Conservation (phyloP, 1,140 invertebrate species). For the Geopemphigus sp. region DNA sequence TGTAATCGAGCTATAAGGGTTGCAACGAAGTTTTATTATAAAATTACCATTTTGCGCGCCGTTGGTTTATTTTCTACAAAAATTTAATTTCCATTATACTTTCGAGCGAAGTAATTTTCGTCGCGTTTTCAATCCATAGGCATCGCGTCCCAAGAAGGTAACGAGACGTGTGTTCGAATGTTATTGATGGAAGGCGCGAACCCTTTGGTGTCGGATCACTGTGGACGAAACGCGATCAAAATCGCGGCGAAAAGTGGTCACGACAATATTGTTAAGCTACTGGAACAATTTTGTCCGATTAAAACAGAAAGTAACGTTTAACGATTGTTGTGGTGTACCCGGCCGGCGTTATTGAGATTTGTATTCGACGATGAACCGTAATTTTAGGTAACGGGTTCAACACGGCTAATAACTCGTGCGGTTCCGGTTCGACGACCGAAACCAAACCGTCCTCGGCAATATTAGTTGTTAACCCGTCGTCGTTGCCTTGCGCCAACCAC, state of each 20-base stretch:
- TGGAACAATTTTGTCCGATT: slow-evolving; percentile 58
- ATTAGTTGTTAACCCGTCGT: slow-evolving; percentile 58
- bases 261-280: slow-evolving; percentile 66
- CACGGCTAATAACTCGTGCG: slow-evolving; percentile 40
- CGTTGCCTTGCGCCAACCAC: slow-evolving; percentile 52
- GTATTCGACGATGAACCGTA: neutral
- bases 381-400: slow-evolving; percentile 34
- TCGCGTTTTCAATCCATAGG: slow-evolving; percentile 57
- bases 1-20: no score
- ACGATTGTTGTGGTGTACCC: neutral
- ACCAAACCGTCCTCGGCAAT: slow-evolving; percentile 68
- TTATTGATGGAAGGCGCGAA: slow-evolving; percentile 86
- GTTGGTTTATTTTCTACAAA: no score
- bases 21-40: no score
- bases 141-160: slow-evolving; percentile 83
- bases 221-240: slow-evolving; percentile 75
- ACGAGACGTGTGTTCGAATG: slow-evolving; percentile 84
- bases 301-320: slow-evolving; percentile 40
- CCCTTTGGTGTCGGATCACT: slow-evolving; percentile 88
- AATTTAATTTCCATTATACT: no score
- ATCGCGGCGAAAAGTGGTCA: slow-evolving; percentile 78
- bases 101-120: neutral
- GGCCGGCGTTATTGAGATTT: neutral
- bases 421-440: slow-evolving; percentile 63
- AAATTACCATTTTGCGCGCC: no score